Evolutionary conservation across 2,888 invertebrate species (phyloP), one percentile per base, ranked within the genome.

Genomic region (Eupithecia subumbrata): DNA sequence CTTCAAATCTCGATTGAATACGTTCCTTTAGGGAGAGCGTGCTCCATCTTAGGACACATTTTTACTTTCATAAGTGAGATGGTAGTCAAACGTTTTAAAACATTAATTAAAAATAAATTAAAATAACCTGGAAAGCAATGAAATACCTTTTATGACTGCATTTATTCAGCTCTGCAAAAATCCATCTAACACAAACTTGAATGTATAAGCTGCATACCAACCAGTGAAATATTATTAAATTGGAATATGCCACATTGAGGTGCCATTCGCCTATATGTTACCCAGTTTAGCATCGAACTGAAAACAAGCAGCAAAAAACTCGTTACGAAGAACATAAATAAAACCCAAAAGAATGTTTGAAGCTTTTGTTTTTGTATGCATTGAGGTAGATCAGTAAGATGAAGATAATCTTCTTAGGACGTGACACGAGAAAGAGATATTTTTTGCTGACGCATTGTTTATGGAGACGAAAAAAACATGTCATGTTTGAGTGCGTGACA

Each of bases 381-480:
- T 87, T 89, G 89, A 85, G 88, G 87, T 88, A 89, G 91, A 90
- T 90, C 88, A 90, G 88, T 84, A 82, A 80, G 85, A 83, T 82
- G 80, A 82, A 87, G 85, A 86, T 91, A 91, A 92, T 90, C 92
- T 85, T 85, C 90, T 89, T 86, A 85, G 86, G 81, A 89, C 91
- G 91, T 92, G 91, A 90, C 90, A 86, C 78, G 82, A 91, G 90
- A 92, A 91, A 88, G 84, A 87, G 82, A 79, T 80, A 82, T 86
- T 90, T 88, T 88, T 86, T 86, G 91, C 92, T 91, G 91, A 92
- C 91, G 87, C 92, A 91, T 91, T 91, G 90, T 91, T 90, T 90
- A 85, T 86, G 85, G 84, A 82, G 82, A 81, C 82, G 78, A 84
- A 86, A 84, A 81, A 84, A 85, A 80, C 80, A 75, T 77, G 83